Percentiles rank a stretch among this genome's conserved stretches.
These are phyloP conservation scores for Oreochromis grahami DNA, from an alignment of 2,797 vertebrate species.

Conservation along the genomic window DNA sequence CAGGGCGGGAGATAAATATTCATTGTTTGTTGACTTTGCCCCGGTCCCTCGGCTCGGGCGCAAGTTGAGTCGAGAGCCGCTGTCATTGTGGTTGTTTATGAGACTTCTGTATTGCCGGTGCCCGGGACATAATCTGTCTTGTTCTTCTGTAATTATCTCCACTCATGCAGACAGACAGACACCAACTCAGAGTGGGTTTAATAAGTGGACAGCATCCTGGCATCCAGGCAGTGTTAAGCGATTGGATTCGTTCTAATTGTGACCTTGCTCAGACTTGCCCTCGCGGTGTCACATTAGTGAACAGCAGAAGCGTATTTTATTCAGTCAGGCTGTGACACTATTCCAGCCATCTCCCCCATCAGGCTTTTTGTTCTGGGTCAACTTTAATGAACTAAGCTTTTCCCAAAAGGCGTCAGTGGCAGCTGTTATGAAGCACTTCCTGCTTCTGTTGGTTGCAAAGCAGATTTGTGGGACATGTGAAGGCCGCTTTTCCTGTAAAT, in stretches of 20 bases:
- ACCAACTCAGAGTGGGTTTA: conserved; percentile 32
- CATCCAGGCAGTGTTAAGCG: not conserved
- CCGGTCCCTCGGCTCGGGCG: conserved; percentile 48
- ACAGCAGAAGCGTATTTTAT: conserved; percentile 15
- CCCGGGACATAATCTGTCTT: conserved; percentile 33
- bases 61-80: conserved; percentile 35
- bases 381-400: conserved; percentile 43
- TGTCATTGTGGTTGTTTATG: conserved; percentile 44
- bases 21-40: conserved; percentile 75
- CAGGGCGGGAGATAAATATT: conserved; percentile 75
- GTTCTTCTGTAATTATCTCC: conserved; percentile 58
- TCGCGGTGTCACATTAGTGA: conserved; percentile 1
- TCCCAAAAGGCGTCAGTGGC: not conserved
- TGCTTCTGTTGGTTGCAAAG: conserved; percentile 47
- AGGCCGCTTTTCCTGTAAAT: conserved; percentile 51
- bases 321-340: conserved; percentile 19
- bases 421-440: conserved; percentile 36
- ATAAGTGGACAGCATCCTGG: conserved; percentile 42
- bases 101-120: conserved; percentile 21
- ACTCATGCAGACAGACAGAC: conserved; percentile 32
- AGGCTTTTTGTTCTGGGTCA: conserved; percentile 47
- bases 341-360: conserved; percentile 21
- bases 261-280: not conserved
- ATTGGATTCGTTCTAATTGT: conserved; percentile 20
- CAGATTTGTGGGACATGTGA: conserved; percentile 41